A percentile compares a stretch with the other conserved stretches of the same genome.
These are phyloP conservation scores for Smithornis capensis DNA, from an alignment of 2,113 vertebrate species.

Conservation along the genomic window DNA sequence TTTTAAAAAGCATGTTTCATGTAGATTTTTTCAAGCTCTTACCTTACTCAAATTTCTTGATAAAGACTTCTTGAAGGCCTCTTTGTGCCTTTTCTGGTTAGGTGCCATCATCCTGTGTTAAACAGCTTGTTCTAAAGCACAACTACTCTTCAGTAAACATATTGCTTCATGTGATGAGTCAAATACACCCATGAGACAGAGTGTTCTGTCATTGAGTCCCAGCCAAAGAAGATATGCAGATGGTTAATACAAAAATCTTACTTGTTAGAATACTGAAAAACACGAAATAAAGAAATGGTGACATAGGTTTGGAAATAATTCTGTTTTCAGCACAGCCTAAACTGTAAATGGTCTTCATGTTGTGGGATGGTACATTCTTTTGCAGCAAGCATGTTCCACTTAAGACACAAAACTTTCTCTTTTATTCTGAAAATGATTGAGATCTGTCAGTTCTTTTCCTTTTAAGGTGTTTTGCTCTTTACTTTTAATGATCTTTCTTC, in stretches of 20 bases:
- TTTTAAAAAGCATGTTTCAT: background rate
- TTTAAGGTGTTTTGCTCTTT: background rate
- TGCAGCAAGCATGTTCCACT: background rate
- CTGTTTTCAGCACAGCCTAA: conserved; percentile 13
- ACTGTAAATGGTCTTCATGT: background rate
- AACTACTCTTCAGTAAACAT: conserved; percentile 42
- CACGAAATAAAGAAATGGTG: background rate
- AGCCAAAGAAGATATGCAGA: conserved; percentile 44
- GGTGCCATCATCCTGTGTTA: background rate
- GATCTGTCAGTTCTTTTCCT: background rate
- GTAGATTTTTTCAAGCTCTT: background rate
- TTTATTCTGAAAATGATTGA: background rate
- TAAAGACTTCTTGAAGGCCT: background rate
- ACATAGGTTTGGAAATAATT: conserved; percentile 5
- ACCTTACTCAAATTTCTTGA: background rate
- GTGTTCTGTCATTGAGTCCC: conserved; percentile 42
- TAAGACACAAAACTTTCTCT: background rate
- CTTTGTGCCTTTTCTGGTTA: background rate
- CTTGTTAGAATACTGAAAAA: conserved; percentile 7
- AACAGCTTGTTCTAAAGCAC: conserved; percentile 23
- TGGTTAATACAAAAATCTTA: conserved; percentile 52
- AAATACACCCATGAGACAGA: conserved; percentile 4
- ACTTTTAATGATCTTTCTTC: background rate
- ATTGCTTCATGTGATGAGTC: conserved; percentile 24
- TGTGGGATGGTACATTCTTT: background rate